phyloP scores from a whole-genome alignment of 2,113 vertebrate species.

The Barnardius zonarius region DNA sequence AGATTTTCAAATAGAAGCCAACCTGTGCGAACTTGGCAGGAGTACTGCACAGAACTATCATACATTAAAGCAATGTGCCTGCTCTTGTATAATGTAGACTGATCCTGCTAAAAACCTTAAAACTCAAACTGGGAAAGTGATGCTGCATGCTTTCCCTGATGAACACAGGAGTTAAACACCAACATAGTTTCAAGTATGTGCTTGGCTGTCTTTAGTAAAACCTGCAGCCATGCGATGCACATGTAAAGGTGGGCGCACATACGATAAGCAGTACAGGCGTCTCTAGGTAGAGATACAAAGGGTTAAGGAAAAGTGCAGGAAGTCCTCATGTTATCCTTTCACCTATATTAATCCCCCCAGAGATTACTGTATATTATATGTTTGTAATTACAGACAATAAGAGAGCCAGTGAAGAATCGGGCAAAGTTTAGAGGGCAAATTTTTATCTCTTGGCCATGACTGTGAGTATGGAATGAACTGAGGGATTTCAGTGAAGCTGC shows the following conservation, averaged over 20 bases:
- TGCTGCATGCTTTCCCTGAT: background rate
- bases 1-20: background rate
- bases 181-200: background rate
- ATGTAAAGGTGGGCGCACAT: background rate
- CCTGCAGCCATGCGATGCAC: background rate
- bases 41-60: background rate
- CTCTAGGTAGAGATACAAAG: background rate
- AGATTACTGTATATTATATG: background rate
- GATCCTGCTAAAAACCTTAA: background rate
- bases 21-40: background rate
- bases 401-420: constrained; percentile 11
- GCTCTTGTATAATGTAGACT: background rate
- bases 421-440: background rate
- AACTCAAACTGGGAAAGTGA: background rate
- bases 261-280: rapidly evolving
- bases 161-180: background rate
- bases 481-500: background rate
- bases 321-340: background rate
- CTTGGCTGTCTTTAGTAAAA: background rate
- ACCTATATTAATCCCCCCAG: background rate
- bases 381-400: background rate
- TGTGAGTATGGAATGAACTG: background rate
- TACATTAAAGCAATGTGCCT: background rate
- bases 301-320: background rate
- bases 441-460: background rate